Percentiles rank a stretch among this genome's conserved stretches.
These are phyloP conservation scores for Oscheius sp. DNA, from an alignment of 1,140 invertebrate species.

Conservation along the genomic window DNA sequence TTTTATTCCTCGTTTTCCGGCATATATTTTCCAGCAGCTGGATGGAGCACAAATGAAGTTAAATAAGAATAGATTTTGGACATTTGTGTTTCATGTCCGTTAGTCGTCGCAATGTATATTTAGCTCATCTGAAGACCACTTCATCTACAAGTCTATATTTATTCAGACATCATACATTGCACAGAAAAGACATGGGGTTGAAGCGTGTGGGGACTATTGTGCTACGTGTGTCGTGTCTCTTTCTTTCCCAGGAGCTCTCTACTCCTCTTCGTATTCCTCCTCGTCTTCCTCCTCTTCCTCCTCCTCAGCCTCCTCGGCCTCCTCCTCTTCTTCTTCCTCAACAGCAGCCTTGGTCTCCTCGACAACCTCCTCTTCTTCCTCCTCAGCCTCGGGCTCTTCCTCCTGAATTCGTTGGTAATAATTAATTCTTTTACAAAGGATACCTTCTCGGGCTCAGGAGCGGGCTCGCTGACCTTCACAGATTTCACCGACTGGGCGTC, in stretches of 20 bases:
- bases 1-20: too few species aligned
- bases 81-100: too few species aligned
- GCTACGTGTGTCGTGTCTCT: not conserved
- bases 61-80: too few species aligned
- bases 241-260: too few species aligned
- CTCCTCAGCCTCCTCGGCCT: constrained; percentile 52
- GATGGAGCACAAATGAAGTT: too few species aligned
- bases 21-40: too few species aligned
- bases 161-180: constrained; percentile 5
- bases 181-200: not conserved
- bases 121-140: too few species aligned
- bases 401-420: too few species aligned
- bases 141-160: too few species aligned
- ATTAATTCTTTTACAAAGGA: too few species aligned
- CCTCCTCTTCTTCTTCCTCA: constrained; percentile 50
- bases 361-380: constrained; percentile 36
- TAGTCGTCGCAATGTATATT: too few species aligned
- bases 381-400: constrained; percentile 31
- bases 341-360: constrained; percentile 45
- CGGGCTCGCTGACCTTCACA: constrained; percentile 37
- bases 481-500: constrained; percentile 29
- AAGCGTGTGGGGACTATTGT: not conserved
- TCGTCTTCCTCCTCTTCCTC: constrained; percentile 52
- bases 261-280: constrained; percentile 30
- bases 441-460: constrained; percentile 34